phyloP scores from a whole-genome alignment of 1,140 invertebrate species.

The Halyomorpha halys region DNA sequence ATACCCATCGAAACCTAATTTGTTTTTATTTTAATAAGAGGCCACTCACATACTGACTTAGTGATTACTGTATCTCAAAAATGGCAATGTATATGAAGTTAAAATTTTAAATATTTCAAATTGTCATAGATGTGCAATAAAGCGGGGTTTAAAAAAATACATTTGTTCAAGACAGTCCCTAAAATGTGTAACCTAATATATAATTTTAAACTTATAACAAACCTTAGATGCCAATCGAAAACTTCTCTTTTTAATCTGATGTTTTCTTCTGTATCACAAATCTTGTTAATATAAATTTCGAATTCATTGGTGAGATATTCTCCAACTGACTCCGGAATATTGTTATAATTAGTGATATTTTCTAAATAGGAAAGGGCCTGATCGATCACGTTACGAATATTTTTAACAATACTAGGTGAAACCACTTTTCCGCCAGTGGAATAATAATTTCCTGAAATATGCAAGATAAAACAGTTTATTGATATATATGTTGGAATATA shows the following conservation, averaged over 20 bases:
- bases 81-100: no score
- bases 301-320: slow-evolving; percentile 40
- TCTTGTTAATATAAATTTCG: slow-evolving; percentile 37
- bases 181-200: no score
- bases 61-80: no score
- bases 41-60: no score
- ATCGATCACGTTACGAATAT: slow-evolving; percentile 41
- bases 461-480: not conserved
- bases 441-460: slow-evolving; percentile 35
- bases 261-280: slow-evolving; percentile 32
- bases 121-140: no score
- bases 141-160: no score
- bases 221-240: slow-evolving; percentile 49
- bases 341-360: slow-evolving; percentile 33
- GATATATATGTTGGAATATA: not conserved
- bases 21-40: no score
- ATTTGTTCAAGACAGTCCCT: no score
- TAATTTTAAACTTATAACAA: no score
- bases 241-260: slow-evolving; percentile 40
- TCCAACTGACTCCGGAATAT: slow-evolving; percentile 38
- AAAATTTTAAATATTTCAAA: no score
- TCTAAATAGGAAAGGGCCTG: slow-evolving; percentile 43
- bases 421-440: slow-evolving; percentile 41
- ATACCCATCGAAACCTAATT: no score
- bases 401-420: slow-evolving; percentile 38